Evolutionary conservation across 2,113 vertebrate genomes (phyloP), one percentile per base, ranked within the genome.

Genomic region (Neofelis nebulosa): DNA sequence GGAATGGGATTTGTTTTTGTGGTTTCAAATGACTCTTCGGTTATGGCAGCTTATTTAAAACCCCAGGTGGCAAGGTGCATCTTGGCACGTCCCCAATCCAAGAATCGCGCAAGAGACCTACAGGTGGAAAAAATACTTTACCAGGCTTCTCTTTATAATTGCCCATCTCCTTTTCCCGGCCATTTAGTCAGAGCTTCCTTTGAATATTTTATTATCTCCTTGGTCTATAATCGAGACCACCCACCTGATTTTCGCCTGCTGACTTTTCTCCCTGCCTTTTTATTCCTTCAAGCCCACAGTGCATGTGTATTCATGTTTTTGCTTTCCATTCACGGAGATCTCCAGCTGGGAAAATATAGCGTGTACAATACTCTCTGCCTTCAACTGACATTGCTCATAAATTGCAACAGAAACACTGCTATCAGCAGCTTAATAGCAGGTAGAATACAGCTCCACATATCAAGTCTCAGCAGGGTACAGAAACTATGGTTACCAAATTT

Each of bases 321-420:
- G 98, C 98, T 99, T 99, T 98, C 98, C 98, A 98, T 99, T 98
- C 99, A 99, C 82, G 38, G 98, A 99, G 98, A 97, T 96, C 99
- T 99, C 99, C 99, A 99, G 99, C 99, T 99, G 99, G 98, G 99
- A 99, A 99, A 99, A 99, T 99, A 98, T 41, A 99, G 98, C 98
- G 98, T 99, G 98, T 99, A 99, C 99, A 99, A 98, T 99, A 98
- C 97, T 98, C 98, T 98, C 97, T 99, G 98, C 98, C 98, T 99
- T 98, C 98, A 98, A 94, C 98, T 99, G 99, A 99, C 98, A 99
- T 99, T 98, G 99, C 98, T 99, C 96, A 99, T 99, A 99, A 99
- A 99, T 99, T 99, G 98, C 99, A 98, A 98, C 97, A 99, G 98
- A 99, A 99, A 99, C 98, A 99, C 98, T 99, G 98, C 98, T 99